Conservation (phyloP, 2,113 vertebrate genomes). For the Charina bottae region DNA sequence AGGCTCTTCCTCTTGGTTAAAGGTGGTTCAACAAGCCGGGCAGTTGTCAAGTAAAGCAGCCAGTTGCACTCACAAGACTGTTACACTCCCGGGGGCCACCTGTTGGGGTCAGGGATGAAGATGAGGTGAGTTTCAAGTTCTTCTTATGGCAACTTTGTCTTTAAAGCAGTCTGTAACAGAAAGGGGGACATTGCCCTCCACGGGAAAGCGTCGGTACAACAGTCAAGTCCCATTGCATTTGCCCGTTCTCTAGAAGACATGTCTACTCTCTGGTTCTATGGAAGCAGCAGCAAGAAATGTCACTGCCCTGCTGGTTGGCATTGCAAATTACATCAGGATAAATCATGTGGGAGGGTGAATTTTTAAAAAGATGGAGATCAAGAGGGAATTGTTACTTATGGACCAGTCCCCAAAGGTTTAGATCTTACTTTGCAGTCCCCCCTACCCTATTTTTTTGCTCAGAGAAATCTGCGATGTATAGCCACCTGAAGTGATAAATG, state of each 20-base stretch:
- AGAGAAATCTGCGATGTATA: constrained; percentile 62
- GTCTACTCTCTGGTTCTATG: constrained; percentile 39
- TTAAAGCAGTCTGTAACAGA: constrained; percentile 68
- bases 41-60: constrained; percentile 77
- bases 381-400: constrained; percentile 52
- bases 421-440: constrained; percentile 79
- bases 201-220: constrained; percentile 49
- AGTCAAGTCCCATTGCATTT: constrained; percentile 44
- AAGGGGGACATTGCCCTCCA: constrained; percentile 58
- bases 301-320: constrained; percentile 38
- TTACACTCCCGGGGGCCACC: constrained; percentile 76
- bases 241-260: constrained; percentile 42
- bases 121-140: constrained; percentile 77
- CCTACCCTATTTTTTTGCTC: constrained; percentile 59
- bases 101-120: constrained; percentile 77
- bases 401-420: constrained; percentile 71
- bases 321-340: constrained; percentile 31
- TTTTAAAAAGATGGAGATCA: constrained; percentile 27
- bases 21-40: constrained; percentile 75
- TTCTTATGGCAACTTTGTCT: constrained; percentile 76
- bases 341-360: constrained; percentile 30
- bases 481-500: constrained; percentile 44
- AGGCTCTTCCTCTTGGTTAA: constrained; percentile 75
- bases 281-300: constrained; percentile 55
- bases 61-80: constrained; percentile 75